phyloP scores from a whole-genome alignment of 2,797 vertebrate genomes.

The Phaenicophaeus curvirostris region DNA sequence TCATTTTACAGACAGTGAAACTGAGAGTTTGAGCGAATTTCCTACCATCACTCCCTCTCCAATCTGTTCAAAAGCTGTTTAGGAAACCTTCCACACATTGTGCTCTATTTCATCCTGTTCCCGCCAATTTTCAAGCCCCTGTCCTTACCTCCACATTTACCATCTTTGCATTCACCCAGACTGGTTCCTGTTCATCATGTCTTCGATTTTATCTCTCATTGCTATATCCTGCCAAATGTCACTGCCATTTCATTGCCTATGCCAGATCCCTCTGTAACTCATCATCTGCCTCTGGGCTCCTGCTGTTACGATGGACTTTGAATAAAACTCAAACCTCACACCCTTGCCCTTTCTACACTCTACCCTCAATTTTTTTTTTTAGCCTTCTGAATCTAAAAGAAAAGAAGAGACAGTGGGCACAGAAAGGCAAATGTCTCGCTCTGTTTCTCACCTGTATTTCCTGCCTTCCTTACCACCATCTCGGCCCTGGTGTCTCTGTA shows the following conservation, averaged over 20 bases:
- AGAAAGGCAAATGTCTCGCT: background rate
- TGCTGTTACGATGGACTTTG: background rate
- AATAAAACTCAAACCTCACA: background rate
- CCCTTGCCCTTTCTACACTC: background rate
- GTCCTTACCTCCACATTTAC: background rate
- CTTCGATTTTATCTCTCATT: background rate
- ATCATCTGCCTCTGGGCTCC: background rate
- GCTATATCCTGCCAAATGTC: background rate
- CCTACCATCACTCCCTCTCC: background rate
- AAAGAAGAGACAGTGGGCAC: fast-evolving
- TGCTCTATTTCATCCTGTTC: background rate
- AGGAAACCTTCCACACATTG: background rate
- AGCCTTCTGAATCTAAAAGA: background rate
- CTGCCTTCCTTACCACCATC: background rate
- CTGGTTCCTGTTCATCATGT: background rate
- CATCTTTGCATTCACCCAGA: background rate
- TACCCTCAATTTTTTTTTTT: background rate
- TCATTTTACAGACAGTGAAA: slow-evolving; percentile 5
- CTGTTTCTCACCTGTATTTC: background rate
- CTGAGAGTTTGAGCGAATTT: background rate
- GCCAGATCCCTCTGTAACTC: background rate
- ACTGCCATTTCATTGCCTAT: background rate
- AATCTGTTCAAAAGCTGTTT: background rate
- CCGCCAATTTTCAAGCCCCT: background rate
- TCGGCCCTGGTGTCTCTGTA: background rate